Evolutionary conservation across 1,140 invertebrate genomes (phyloP).

Genomic region (Campoletis sonorensis): DNA sequence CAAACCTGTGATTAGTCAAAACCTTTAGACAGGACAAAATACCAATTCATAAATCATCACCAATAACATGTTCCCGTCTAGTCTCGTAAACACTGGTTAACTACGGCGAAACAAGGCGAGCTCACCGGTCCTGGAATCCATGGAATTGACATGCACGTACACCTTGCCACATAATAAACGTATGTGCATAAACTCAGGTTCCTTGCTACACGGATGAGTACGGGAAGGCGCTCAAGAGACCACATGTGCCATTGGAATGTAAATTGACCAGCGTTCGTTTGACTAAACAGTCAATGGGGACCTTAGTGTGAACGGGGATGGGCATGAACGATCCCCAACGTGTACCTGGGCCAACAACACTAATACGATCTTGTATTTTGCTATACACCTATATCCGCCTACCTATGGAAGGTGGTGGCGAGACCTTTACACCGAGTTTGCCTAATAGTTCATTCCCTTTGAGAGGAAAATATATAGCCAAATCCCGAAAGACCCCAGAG

Average conservation of each 20-base stretch:
- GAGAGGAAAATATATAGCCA: background rate
- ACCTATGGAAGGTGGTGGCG: background rate
- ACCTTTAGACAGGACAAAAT: background rate
- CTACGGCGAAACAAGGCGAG: background rate
- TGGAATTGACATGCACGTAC: conserved; percentile 1
- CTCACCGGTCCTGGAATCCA: background rate
- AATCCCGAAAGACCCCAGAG: background rate
- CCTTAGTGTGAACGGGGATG: background rate
- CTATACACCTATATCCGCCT: background rate
- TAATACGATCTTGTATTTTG: background rate
- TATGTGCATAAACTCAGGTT: conserved; percentile 18
- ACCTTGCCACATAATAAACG: conserved; percentile 8
- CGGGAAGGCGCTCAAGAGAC: conserved; percentile 42
- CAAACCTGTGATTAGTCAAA: too few relatives aligned
- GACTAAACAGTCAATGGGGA: conserved; percentile 68
- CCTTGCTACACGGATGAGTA: background rate
- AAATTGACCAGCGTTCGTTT: conserved; percentile 71
- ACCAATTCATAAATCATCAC: conserved; percentile 3
- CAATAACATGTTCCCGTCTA: background rate
- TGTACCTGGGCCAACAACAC: background rate
- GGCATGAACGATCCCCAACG: background rate
- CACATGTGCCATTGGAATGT: conserved; percentile 68
- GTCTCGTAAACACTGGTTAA: background rate
- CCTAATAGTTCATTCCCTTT: conserved; percentile 1
- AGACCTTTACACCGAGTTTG: background rate